These are phyloP conservation scores for Holacanthella duospinosa DNA, from an alignment of 2,888 invertebrate species.

Conservation along the genomic window DNA sequence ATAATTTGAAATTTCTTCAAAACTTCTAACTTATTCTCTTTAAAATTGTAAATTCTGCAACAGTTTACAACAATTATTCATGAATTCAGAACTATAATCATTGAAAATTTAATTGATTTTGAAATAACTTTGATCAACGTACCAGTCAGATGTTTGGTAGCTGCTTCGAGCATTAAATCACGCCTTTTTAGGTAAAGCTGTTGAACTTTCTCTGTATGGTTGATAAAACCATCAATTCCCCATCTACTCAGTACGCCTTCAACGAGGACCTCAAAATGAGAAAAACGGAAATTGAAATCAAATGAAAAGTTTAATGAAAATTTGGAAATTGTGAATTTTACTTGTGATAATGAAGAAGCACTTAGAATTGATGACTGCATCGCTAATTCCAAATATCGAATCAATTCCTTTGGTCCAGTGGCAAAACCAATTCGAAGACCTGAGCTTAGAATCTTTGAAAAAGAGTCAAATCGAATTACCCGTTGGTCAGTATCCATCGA, in stretches of 20 bases:
- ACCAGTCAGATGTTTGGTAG: constrained; percentile 52
- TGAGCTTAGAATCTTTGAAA: constrained; percentile 61
- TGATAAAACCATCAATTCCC: constrained; percentile 52
- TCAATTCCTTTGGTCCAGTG: constrained; percentile 56
- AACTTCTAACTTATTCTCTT: no score
- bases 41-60: no score
- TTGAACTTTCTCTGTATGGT: constrained; percentile 51
- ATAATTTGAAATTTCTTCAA: no score
- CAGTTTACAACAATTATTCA: no score
- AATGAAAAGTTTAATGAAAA: no score
- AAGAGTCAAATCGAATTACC: constrained; percentile 64
- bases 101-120: no score
- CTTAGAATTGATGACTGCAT: constrained; percentile 59
- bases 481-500: constrained; percentile 64
- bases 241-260: constrained; percentile 49
- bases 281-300: background rate
- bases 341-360: constrained; percentile 56
- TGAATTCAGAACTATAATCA: no score
- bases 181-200: constrained; percentile 54
- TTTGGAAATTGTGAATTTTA: no score
- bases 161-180: constrained; percentile 51
- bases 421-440: constrained; percentile 63
- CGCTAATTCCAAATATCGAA: constrained; percentile 56
- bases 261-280: constrained; percentile 47
- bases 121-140: no score